These are phyloP conservation scores for Blastobasis adustella DNA, from an alignment of 2,888 invertebrate genomes.

Conservation along the genomic window DNA sequence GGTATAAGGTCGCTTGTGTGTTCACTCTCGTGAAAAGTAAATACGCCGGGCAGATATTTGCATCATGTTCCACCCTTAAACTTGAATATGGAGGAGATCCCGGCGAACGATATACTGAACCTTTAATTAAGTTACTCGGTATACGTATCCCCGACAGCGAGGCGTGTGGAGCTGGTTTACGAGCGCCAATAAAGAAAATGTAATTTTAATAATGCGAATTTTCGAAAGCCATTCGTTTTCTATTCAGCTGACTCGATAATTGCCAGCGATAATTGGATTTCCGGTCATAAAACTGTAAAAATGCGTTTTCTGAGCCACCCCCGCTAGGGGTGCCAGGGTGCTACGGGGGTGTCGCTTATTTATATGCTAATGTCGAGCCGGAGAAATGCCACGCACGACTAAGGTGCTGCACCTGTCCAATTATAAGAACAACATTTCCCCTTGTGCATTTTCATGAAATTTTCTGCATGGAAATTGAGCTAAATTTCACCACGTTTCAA, in stretches of 20 bases:
- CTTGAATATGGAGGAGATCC: too few relatives aligned
- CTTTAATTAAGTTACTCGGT: too few relatives aligned
- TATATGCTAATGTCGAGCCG: slow-evolving; percentile 64
- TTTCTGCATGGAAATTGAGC: slow-evolving; percentile 57
- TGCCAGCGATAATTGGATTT: slow-evolving; percentile 67
- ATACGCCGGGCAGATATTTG: too few relatives aligned
- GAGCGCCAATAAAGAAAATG: too few relatives aligned
- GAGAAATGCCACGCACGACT: slow-evolving; percentile 63
- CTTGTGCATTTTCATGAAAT: slow-evolving; percentile 64
- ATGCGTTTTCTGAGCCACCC: slow-evolving; percentile 37
- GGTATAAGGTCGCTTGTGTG: too few relatives aligned
- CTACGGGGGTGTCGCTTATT: slow-evolving; percentile 59
- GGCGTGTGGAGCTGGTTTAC: too few relatives aligned
- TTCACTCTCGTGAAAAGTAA: too few relatives aligned
- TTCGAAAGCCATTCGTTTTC: slow-evolving; percentile 4
- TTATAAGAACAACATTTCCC: slow-evolving; percentile 66
- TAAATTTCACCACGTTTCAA: slow-evolving; percentile 46
- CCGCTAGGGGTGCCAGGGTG: slow-evolving; percentile 26
- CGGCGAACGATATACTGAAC: too few relatives aligned
- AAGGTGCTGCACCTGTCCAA: slow-evolving; percentile 64
- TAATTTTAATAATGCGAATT: too few relatives aligned
- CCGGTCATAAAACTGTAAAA: slow-evolving; percentile 62
- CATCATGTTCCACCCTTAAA: too few relatives aligned
- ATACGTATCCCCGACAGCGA: too few relatives aligned
- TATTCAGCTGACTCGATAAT: slow-evolving; percentile 57